Percentiles rank a stretch among this genome's conserved stretches.
Evolutionary conservation across 2,797 vertebrate species (phyloP).

Genomic region (Scarus forsteni): DNA sequence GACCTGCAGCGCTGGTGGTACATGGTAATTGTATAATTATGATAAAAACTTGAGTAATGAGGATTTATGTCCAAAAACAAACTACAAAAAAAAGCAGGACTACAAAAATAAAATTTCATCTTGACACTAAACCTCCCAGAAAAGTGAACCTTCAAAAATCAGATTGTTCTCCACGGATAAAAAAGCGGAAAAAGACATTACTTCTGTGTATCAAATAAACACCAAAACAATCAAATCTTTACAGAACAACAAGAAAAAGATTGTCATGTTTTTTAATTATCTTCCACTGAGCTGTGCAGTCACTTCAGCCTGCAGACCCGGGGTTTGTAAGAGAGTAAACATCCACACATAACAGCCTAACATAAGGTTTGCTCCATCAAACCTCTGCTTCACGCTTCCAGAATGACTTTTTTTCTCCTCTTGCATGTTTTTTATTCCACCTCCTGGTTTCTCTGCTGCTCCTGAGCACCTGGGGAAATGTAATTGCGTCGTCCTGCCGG

Average conservation of each 20-base stretch:
- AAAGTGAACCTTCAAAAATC: background rate
- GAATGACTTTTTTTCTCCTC: conserved; percentile 7
- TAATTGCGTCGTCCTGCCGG: conserved; percentile 74
- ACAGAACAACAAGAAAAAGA: conserved; percentile 31
- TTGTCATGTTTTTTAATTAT: conserved; percentile 42
- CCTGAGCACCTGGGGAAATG: conserved; percentile 69
- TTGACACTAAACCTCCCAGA: too few relatives aligned
- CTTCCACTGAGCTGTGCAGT: conserved; percentile 15
- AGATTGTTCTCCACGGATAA: background rate
- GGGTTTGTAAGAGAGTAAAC: conserved; percentile 21
- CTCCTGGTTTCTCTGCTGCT: conserved; percentile 32
- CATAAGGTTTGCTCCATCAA: conserved; percentile 13
- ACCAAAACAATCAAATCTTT: conserved; percentile 10
- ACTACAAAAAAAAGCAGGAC: too few relatives aligned
- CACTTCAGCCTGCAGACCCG: background rate
- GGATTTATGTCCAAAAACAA: too few relatives aligned
- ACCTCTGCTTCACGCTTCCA: conserved; percentile 11
- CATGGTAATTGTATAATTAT: too few relatives aligned
- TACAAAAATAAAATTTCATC: too few relatives aligned
- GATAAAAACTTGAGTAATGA: too few relatives aligned
- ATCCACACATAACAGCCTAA: conserved; percentile 14
- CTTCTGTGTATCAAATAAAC: conserved; percentile 16
- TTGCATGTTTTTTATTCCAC: background rate
- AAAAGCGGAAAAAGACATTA: conserved; percentile 15
- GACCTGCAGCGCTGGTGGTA: too few relatives aligned